Conservation (phyloP, 1,140 invertebrate species). For the Tetraneura akinire region DNA sequence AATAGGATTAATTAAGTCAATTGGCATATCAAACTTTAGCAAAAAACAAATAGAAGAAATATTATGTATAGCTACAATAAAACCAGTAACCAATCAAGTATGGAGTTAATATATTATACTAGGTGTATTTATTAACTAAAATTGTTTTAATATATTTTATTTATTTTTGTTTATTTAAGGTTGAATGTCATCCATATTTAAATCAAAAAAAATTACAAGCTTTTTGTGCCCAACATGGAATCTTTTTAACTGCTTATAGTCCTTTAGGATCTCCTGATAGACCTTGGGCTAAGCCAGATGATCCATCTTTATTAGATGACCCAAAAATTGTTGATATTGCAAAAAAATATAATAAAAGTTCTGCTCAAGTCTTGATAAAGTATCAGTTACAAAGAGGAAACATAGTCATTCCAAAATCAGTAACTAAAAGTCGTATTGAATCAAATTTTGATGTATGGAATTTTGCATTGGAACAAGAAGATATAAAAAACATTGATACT, state of each 20-base stretch:
- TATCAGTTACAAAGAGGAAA: slow-evolving; percentile 65
- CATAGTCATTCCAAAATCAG: slow-evolving; percentile 69
- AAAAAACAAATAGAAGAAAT: slow-evolving; percentile 74
- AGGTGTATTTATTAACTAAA: background rate
- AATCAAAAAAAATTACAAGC: slow-evolving; percentile 74
- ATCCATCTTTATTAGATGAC: slow-evolving; percentile 68
- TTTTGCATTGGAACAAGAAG: slow-evolving; percentile 66
- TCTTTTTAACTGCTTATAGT: slow-evolving; percentile 78
- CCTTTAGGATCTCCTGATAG: slow-evolving; percentile 73
- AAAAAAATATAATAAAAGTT: slow-evolving; percentile 69
- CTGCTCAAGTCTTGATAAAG: slow-evolving; percentile 71
- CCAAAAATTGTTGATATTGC: slow-evolving; percentile 67
- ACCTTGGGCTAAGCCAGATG: slow-evolving; percentile 63
- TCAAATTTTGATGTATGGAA: slow-evolving; percentile 75
- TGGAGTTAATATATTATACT: background rate
- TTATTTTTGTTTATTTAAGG: slow-evolving; percentile 59
- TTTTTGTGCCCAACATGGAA: slow-evolving; percentile 69
- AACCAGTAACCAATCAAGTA: slow-evolving; percentile 79
- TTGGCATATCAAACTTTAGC: slow-evolving; percentile 90
- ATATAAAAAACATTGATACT: slow-evolving; percentile 59
- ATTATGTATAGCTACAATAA: slow-evolving; percentile 66
- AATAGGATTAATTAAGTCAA: slow-evolving; percentile 72
- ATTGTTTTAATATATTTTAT: background rate
- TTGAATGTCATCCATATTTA: slow-evolving; percentile 85
- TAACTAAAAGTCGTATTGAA: slow-evolving; percentile 68